Evolutionary conservation across 2,797 vertebrate species (phyloP).

Genomic region (Galago senegalensis): DNA sequence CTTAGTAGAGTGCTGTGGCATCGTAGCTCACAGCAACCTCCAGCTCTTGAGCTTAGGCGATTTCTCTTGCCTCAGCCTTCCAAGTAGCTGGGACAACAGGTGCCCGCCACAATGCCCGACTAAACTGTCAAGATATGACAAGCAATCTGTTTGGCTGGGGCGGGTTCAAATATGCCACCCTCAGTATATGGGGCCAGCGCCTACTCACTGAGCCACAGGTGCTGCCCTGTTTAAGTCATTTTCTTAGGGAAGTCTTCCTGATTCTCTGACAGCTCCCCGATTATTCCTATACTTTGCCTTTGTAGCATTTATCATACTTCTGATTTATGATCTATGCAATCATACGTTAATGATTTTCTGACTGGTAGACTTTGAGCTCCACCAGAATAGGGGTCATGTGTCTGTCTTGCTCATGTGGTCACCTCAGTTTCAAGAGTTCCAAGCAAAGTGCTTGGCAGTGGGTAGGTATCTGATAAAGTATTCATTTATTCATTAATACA

Average conservation of each 20-base stretch:
- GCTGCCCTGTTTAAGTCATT: not conserved
- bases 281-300: not conserved
- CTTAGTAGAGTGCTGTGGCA: too few relatives aligned
- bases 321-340: conserved; percentile 37
- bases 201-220: too few relatives aligned
- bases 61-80: too few relatives aligned
- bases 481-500: not conserved
- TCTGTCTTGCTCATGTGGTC: conserved; percentile 36
- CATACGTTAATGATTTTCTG: conserved; percentile 52
- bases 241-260: conserved; percentile 40
- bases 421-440: not conserved
- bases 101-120: too few relatives aligned
- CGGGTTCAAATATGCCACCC: too few relatives aligned
- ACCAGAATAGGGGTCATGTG: not conserved
- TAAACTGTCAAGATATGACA: too few relatives aligned
- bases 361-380: conserved; percentile 12
- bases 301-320: conserved; percentile 12
- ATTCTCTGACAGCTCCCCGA: not conserved
- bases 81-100: too few relatives aligned
- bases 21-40: too few relatives aligned
- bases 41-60: too few relatives aligned
- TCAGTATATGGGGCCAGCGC: too few relatives aligned
- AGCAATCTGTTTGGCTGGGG: too few relatives aligned
- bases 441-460: conserved; percentile 14
- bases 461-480: not conserved